Evolutionary conservation across 2,113 vertebrate genomes (phyloP).

Genomic region (Micromys minutus): DNA sequence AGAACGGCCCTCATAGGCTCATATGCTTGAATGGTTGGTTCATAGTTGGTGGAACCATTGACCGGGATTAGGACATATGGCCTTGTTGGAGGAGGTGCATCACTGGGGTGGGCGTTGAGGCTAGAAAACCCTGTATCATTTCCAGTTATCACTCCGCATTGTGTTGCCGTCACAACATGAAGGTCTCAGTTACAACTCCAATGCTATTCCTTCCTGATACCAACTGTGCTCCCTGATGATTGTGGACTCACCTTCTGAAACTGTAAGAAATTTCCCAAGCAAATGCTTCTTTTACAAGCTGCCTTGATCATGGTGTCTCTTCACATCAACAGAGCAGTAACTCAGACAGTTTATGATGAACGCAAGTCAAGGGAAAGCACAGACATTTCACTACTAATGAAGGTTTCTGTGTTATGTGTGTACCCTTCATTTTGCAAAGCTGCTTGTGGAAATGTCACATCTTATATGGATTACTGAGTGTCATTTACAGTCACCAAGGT

Average conservation of each 20-base stretch:
- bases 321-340: background rate
- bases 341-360: background rate
- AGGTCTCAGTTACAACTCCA: background rate
- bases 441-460: background rate
- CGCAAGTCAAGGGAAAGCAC: background rate
- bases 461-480: background rate
- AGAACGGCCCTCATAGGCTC: background rate
- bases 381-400: background rate
- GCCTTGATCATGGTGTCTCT: background rate
- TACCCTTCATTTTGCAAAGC: background rate
- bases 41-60: no score
- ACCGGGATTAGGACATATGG: background rate
- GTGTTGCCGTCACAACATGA: background rate
- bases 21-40: background rate
- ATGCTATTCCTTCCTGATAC: background rate
- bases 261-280: background rate
- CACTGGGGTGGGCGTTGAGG: background rate
- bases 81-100: background rate
- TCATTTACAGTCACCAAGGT: background rate
- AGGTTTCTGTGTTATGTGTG: background rate
- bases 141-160: background rate
- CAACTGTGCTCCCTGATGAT: no score
- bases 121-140: background rate
- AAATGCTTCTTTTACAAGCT: background rate
- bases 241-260: background rate